Evolutionary conservation across 2,888 invertebrate species (phyloP).

Genomic region (Aporophyla lueneburgensis): DNA sequence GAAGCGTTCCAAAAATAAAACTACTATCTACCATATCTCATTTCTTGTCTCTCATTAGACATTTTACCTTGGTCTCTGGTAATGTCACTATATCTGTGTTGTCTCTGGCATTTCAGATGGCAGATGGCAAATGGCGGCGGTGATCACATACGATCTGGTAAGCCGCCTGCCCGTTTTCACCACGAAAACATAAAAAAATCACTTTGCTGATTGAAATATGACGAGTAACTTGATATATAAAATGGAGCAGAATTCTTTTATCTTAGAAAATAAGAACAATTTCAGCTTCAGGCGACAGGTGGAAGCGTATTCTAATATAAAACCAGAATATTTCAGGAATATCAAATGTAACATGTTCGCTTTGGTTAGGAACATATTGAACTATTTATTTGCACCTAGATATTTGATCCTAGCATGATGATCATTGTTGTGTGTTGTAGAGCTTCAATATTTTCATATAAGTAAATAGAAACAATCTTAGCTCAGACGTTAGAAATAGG

Average conservation of each 20-base stretch:
- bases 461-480: background rate
- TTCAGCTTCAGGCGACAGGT: constrained; percentile 24
- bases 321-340: constrained; percentile 36
- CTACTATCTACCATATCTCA: too few species aligned
- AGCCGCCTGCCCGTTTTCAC: background rate
- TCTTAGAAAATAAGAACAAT: constrained; percentile 17
- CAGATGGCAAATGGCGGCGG: background rate
- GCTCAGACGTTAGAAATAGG: background rate
- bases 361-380: constrained; percentile 38
- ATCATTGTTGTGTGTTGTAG: background rate
- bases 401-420: constrained; percentile 1
- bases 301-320: constrained; percentile 23
- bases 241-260: constrained; percentile 1
- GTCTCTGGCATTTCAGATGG: background rate
- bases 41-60: background rate
- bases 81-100: background rate
- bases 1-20: too few species aligned
- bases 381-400: background rate
- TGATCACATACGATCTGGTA: background rate
- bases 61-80: background rate
- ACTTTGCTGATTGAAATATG: constrained; percentile 3
- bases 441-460: background rate
- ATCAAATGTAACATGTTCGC: constrained; percentile 16
- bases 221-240: constrained; percentile 8
- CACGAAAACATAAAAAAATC: background rate